Percentiles rank a stretch among this genome's conserved stretches.
phyloP scores from a whole-genome alignment of 2,797 vertebrate species.

The Myotis myotis region DNA sequence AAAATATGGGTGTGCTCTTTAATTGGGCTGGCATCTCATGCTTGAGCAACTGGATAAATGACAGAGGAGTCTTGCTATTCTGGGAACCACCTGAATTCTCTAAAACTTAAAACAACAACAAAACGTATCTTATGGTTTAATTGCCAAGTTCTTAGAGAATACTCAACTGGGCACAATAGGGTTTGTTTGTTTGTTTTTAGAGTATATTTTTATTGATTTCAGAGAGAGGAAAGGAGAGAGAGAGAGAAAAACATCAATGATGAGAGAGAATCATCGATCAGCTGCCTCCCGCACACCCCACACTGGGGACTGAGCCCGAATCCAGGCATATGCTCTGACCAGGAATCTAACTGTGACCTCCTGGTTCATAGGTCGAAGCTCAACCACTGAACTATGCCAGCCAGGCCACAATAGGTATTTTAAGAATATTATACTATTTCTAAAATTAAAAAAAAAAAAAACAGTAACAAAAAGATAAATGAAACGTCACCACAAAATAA shows the following conservation, averaged over 20 bases:
- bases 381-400: too few species aligned
- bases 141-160: conserved; percentile 19
- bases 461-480: background rate
- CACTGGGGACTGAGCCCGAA: too few species aligned
- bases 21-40: conserved; percentile 10
- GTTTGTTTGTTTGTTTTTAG: too few species aligned
- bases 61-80: background rate
- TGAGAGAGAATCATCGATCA: too few species aligned
- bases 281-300: too few species aligned
- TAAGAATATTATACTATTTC: background rate
- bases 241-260: too few species aligned
- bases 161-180: background rate
- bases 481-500: background rate
- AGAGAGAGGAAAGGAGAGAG: too few species aligned
- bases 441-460: background rate
- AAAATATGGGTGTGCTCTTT: conserved; percentile 7
- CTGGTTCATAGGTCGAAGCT: too few species aligned
- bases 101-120: background rate
- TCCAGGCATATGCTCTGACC: too few species aligned
- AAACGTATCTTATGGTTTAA: background rate
- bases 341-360: too few species aligned
- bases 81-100: conserved; percentile 8
- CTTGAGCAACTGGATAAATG: conserved; percentile 24
- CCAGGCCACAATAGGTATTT: background rate
- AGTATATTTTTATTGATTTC: too few species aligned